A percentile compares a stretch with the other conserved stretches of the same genome.
Conservation (phyloP, 2,888 invertebrate genomes). For the Sphaerolaimus hirsutus region DNA sequence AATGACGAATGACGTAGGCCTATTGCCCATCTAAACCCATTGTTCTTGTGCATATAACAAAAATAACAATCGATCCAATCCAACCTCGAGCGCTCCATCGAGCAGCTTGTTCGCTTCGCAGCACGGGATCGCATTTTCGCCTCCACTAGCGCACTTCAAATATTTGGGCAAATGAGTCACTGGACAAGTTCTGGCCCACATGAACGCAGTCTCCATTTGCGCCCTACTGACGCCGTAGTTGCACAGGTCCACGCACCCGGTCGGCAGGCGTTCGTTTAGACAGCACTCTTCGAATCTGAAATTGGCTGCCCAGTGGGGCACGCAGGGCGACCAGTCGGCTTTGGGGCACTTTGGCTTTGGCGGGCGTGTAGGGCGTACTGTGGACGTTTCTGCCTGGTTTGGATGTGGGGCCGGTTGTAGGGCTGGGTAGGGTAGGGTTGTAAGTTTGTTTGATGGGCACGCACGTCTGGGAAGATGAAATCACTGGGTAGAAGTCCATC, state of each 20-base stretch:
- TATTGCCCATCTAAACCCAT: too few species aligned
- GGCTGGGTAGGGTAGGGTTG: too few species aligned
- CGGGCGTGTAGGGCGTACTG: not conserved
- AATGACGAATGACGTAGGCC: too few species aligned
- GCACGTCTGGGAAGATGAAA: too few species aligned
- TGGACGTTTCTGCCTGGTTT: not conserved
- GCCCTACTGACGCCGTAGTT: not conserved
- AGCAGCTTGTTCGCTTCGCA: not conserved
- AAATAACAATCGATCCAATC: too few species aligned
- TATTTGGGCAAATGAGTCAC: not conserved
- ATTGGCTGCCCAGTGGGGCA: not conserved
- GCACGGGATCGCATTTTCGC: slow-evolving; percentile 2
- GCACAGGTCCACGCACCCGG: slow-evolving; percentile 3
- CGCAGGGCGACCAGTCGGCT: slow-evolving; percentile 2
- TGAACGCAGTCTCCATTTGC: slow-evolving; percentile 3
- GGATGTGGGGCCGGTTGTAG: not conserved
- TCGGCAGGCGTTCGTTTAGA: not conserved
- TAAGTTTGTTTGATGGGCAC: too few species aligned
- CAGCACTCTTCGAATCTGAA: slow-evolving; percentile 1
- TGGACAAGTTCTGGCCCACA: slow-evolving; percentile 1
- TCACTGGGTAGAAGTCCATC: too few species aligned
- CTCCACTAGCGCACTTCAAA: slow-evolving; percentile 3
- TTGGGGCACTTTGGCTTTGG: slow-evolving; percentile 1
- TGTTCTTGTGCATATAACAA: too few species aligned
- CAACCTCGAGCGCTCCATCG: too few species aligned